Base-by-base conservation (phyloP, 2,797 vertebrate species). In the Garrulus glandarius region DNA sequence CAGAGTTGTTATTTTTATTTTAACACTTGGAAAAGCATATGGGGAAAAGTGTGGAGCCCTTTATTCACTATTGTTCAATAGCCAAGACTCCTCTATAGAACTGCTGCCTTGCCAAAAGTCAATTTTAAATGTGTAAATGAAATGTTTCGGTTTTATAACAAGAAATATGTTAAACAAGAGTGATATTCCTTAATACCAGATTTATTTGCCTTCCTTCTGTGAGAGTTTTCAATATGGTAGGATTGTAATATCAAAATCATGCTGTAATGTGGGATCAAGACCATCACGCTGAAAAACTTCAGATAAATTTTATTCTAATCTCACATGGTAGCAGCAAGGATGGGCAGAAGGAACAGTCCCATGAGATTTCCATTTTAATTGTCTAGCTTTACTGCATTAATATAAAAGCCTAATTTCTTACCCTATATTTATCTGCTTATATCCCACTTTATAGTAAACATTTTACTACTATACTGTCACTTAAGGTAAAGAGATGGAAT, bases 11-110 rank as follows among this genome's bases (percentile, higher is more conserved):
- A 92, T 93, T 96, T 85, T 97, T 68, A 87, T 91, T 91, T 92
- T 70, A 88, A 77, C 65, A 95, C 96, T 44, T 86, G 50, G 71
- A 92, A 97, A 96, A 91, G 41, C 93, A 97, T 75, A 97, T 96
- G 90, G 89, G 39, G 18, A 92, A 96, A 95, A 24, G 16, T 80
- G 86, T 95, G 72, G n/a, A 89, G 74, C 67, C 71, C 72, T 96
- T 95, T 89, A 70, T 93, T 95, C 77, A 89, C 80, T 84, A 57
- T 53, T 94, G 63, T 89, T 97, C 78, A 84, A 96, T 90, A 97
- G 86, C 83, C 84, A 97, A 95, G 52, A 76, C 71, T 92, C 59
- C 49, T 68, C 76, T 88, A 43, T 85, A 88, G 84, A 89, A 74
- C 21, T 55, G 82, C 60, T 94, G 74, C 89, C 85, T 91, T 91